Percentiles rank a stretch among this genome's conserved stretches.
phyloP scores from a whole-genome alignment of 2,113 vertebrate species.

The Poeciliopsis turrubarensis region DNA sequence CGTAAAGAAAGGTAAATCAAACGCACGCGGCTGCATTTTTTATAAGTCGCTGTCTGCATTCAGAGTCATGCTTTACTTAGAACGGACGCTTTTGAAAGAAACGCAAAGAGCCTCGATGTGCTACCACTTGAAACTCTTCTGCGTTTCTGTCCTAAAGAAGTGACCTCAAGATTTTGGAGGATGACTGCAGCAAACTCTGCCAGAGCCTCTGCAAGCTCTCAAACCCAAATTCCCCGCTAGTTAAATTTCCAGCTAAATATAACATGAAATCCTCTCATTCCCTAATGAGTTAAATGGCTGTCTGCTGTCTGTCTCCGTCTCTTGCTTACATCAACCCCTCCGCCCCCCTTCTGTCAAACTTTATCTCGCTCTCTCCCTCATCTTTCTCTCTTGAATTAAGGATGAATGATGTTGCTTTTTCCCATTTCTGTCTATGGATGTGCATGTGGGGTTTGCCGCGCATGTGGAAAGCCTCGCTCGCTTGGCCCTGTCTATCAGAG shows the following conservation, averaged over 20 bases:
- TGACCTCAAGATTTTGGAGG: constrained; percentile 37
- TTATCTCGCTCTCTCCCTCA: constrained; percentile 64
- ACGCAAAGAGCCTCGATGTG: neutral
- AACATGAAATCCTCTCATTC: constrained; percentile 55
- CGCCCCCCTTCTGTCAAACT: constrained; percentile 57
- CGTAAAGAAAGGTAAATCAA: constrained; percentile 93
- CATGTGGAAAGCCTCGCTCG: constrained; percentile 64
- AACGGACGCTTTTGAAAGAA: neutral
- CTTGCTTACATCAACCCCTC: constrained; percentile 37
- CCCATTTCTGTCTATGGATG: constrained; percentile 55
- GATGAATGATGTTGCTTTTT: constrained; percentile 72
- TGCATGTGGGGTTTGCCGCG: constrained; percentile 47
- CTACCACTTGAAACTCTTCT: neutral
- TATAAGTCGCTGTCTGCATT: neutral
- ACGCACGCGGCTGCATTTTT: neutral
- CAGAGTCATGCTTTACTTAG: neutral
- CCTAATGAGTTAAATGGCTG: constrained; percentile 70
- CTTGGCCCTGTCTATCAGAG: constrained; percentile 73
- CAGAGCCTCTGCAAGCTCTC: constrained; percentile 42
- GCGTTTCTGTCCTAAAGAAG: constrained; percentile 11
- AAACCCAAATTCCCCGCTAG: constrained; percentile 44
- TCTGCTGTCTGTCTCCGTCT: constrained; percentile 56
- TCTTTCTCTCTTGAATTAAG: constrained; percentile 70
- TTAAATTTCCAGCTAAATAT: constrained; percentile 65
- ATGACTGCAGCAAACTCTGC: constrained; percentile 33